Base-by-base conservation (phyloP, 2,113 vertebrate species). In the Bubo bubo region DNA sequence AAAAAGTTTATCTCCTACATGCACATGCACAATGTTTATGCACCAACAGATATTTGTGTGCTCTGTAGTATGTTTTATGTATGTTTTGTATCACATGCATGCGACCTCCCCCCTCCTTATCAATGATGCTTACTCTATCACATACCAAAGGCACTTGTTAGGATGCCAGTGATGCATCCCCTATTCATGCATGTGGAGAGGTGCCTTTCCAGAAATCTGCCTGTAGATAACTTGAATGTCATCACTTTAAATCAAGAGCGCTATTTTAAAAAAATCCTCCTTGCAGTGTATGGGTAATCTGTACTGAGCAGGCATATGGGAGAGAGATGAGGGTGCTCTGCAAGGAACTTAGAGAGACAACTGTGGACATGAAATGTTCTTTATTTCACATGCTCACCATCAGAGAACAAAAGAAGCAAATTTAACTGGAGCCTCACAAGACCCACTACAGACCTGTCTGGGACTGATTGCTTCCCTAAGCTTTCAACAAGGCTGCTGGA, bases 391-490 rank as follows among this genome's bases (percentile, higher is more conserved):
- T 28, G 43, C 15, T 55, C 28, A 45, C 14, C 12, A 1, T 30
- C 50, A 21, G 43, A 71, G 35, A 90, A 63, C 10, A 67, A 59
- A 60, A 90, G 34, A 90, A 88, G 27, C 22, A 62, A 77, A 83
- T 93, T 49, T 77, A 77, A 28, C 28, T 23, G 35, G 24, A 75
- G n/a, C 43, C 68, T 87, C 59, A 55, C 39, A 53, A 73, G 10
- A 35, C 11, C 22, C 32, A 4, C 6, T 43, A 1, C n/a, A 26
- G 41, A 50, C n/a, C 12, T 30, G 4, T 19, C 23, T 2, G 10
- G 39, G n/a, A 34, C 32, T 50, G 64, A 37, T 12, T 45, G 23
- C 56, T 92, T 75, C 52, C 52, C 47, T 58, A 30, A 86, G 37
- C 39, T 71, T 95, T 85, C 22, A 50, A 9, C 17, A 64, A 63